Percentiles rank a stretch among this genome's conserved stretches.
Conservation (phyloP, 2,888 invertebrate genomes). For the Argyra leucocephala region DNA sequence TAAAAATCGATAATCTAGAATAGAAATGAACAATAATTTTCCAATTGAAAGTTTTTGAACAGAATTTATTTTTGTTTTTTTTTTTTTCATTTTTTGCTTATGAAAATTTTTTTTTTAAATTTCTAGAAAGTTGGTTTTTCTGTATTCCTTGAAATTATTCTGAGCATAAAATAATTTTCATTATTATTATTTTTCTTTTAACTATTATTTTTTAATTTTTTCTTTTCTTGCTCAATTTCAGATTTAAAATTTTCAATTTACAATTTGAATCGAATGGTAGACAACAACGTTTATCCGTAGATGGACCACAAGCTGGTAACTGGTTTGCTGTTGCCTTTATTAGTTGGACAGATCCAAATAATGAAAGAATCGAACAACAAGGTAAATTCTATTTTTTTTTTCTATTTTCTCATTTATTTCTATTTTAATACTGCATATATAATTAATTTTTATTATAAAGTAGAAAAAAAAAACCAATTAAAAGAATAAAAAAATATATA, state of each 20-base stretch:
- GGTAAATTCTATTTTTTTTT: constrained; percentile 44
- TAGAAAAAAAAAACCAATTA: not conserved
- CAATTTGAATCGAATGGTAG: constrained; percentile 54
- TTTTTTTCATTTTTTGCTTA: too few relatives aligned
- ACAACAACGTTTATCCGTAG: constrained; percentile 51
- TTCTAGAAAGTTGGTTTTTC: too few relatives aligned
- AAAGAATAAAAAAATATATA: not conserved
- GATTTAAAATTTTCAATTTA: constrained; percentile 48
- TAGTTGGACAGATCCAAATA: constrained; percentile 64
- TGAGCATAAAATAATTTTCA: not conserved
- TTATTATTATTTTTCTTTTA: not conserved
- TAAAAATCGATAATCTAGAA: not conserved
- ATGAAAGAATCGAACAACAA: constrained; percentile 63
- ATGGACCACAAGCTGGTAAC: constrained; percentile 61
- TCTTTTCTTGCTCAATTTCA: constrained; percentile 24
- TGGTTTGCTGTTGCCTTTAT: constrained; percentile 75
- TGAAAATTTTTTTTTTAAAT: too few relatives aligned
- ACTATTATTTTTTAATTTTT: constrained; percentile 15
- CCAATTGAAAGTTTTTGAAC: not conserved
- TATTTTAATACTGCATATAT: not conserved
- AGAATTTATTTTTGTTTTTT: not conserved
- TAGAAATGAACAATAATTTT: not conserved
- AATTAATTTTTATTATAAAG: constrained; percentile 2
- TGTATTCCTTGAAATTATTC: too few relatives aligned
- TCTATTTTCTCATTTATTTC: not conserved